Conservation (phyloP, 2,113 vertebrate genomes). For the Leucopternis melanops region DNA sequence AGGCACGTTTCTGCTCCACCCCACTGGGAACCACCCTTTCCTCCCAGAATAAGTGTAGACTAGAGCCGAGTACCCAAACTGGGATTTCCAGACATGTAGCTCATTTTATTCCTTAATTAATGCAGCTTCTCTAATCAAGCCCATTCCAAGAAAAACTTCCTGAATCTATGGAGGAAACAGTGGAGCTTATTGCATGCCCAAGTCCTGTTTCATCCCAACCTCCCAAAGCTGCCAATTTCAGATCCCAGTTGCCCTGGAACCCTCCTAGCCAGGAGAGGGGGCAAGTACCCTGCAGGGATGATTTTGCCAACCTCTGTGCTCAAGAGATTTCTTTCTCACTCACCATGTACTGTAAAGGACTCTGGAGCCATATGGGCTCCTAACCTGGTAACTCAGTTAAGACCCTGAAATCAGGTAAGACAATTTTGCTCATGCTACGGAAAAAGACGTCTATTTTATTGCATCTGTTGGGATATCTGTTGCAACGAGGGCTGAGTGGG, state of each 20-base stretch:
- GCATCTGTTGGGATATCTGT: neutral
- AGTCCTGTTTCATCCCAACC: neutral
- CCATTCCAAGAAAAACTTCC: neutral
- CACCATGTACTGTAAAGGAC: neutral
- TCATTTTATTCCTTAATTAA: neutral
- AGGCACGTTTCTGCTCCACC: neutral
- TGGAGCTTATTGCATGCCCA: neutral
- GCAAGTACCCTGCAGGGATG: neutral
- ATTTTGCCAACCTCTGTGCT: neutral
- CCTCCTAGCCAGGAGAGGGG: neutral
- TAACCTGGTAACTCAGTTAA: neutral
- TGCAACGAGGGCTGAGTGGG: neutral
- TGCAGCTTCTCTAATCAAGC: neutral
- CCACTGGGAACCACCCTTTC: neutral
- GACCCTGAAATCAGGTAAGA: neutral
- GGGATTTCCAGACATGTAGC: constrained; percentile 18
- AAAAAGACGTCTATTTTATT: neutral
- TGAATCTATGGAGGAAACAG: neutral
- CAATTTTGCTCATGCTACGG: neutral
- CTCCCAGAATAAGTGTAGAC: neutral
- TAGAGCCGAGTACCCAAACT: neutral
- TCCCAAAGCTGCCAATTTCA: neutral
- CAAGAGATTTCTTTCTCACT: neutral
- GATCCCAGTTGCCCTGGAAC: neutral
- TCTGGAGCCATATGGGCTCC: neutral